These are phyloP conservation scores for Thalassarche chlororhynchos DNA, from an alignment of 2,113 vertebrate species.

Conservation along the genomic window DNA sequence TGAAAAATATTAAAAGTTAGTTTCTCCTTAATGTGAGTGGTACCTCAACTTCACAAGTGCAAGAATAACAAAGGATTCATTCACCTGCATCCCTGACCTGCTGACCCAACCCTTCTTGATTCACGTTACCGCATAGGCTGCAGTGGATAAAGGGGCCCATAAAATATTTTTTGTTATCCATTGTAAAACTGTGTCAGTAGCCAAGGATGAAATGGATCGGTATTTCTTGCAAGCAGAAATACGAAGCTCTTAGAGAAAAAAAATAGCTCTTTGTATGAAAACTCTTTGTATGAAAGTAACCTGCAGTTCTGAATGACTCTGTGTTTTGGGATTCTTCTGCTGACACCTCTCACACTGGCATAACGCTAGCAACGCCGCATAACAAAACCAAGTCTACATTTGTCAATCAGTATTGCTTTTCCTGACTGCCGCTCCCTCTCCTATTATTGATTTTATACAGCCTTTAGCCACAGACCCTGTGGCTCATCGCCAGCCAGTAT, in stretches of 20 bases:
- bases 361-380: accelerated
- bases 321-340: not conserved
- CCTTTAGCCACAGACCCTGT: not conserved
- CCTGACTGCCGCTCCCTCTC: not conserved
- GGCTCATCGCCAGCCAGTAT: not conserved
- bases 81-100: not conserved
- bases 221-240: not conserved
- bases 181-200: not conserved
- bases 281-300: not conserved
- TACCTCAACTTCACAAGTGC: not conserved
- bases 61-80: not conserved
- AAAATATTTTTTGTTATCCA: not conserved
- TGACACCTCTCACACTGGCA: not conserved
- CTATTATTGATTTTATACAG: not conserved
- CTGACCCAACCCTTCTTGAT: not conserved
- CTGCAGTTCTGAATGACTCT: not conserved
- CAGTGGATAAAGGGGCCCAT: not conserved
- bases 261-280: not conserved
- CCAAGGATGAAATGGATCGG: not conserved
- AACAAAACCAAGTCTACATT: not conserved
- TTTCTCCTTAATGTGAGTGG: not conserved
- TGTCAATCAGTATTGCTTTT: not conserved
- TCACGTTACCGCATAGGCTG: not conserved
- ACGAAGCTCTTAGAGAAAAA: not conserved
- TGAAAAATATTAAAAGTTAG: not conserved